Conservation (phyloP, 2,888 invertebrate genomes). For the Apeira syringaria region DNA sequence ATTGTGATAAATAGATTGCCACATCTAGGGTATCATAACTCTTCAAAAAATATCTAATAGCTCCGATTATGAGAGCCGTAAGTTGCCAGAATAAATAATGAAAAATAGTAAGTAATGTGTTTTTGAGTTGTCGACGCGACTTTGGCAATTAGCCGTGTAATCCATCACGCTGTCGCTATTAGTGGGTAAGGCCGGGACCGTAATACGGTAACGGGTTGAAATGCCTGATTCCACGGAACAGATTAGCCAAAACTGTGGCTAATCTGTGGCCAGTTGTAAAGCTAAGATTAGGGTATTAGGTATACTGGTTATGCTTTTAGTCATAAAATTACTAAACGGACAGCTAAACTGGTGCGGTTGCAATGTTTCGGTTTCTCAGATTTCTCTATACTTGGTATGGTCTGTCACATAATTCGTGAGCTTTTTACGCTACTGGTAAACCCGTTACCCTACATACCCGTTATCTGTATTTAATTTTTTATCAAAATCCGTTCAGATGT, state of each 20-base stretch:
- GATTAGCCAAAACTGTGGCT: constrained; percentile 11
- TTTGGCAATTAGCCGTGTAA: constrained; percentile 56
- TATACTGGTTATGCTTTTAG: background rate
- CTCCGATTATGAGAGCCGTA: constrained; percentile 51
- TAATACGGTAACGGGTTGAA: constrained; percentile 14
- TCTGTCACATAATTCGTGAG: no score
- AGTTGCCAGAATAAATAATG: constrained; percentile 62
- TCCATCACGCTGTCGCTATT: constrained; percentile 58
- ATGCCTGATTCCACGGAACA: constrained; percentile 12
- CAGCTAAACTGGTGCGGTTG: background rate
- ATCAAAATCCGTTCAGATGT: no score
- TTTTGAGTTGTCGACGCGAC: constrained; percentile 47
- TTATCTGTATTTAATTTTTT: no score
- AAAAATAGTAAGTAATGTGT: constrained; percentile 63
- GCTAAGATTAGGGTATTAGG: background rate
- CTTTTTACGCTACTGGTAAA: no score
- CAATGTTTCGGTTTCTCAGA: no score
- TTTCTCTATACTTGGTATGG: no score
- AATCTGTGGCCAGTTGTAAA: constrained; percentile 2
- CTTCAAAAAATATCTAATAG: constrained; percentile 44
- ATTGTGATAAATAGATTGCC: no score
- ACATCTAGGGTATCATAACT: constrained; percentile 36
- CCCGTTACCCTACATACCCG: no score
- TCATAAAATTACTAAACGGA: background rate
- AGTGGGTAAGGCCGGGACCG: constrained; percentile 18